A percentile compares a stretch with the other conserved stretches of the same genome.
These are phyloP conservation scores for Limnothrissa miodon DNA, from an alignment of 2,113 vertebrate species.

Conservation along the genomic window DNA sequence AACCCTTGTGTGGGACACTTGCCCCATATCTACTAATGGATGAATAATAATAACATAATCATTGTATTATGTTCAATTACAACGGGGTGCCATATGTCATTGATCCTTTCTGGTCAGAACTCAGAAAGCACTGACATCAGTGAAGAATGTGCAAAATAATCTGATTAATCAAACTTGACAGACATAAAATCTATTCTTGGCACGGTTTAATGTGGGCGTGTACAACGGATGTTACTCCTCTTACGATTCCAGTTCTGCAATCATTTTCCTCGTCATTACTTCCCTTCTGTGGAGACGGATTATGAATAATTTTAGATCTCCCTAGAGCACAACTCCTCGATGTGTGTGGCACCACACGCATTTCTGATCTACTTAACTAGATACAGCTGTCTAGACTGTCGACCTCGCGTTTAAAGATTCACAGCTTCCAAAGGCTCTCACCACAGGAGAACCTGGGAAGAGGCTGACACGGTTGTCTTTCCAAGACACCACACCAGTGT, in stretches of 20 bases:
- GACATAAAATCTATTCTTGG: slow-evolving; percentile 6
- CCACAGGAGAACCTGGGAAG: neutral
- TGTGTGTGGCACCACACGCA: neutral
- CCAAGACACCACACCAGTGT: neutral
- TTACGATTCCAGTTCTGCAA: neutral
- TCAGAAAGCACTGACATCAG: neutral
- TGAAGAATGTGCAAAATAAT: neutral
- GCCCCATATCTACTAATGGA: neutral
- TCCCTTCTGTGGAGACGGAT: neutral
- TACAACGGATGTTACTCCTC: neutral
- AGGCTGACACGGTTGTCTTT: neutral
- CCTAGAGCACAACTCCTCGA: slow-evolving; percentile 2
- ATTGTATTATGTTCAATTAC: neutral
- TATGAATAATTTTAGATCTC: slow-evolving; percentile 13
- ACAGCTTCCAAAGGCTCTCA: neutral
- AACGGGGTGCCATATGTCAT: neutral
- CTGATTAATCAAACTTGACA: slow-evolving; percentile 9
- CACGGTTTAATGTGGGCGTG: neutral
- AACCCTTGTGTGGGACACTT: neutral
- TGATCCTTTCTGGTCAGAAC: neutral
- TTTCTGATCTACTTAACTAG: slow-evolving; percentile 13
- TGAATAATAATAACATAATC: slow-evolving; percentile 12
- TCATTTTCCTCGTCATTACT: slow-evolving; percentile 8
- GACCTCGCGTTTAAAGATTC: neutral
- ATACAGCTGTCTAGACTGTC: slow-evolving; percentile 8